Percentiles rank a stretch among this genome's conserved stretches.
These are phyloP conservation scores for Pygoscelis adeliae DNA, from an alignment of 2,113 vertebrate species.

Conservation along the genomic window DNA sequence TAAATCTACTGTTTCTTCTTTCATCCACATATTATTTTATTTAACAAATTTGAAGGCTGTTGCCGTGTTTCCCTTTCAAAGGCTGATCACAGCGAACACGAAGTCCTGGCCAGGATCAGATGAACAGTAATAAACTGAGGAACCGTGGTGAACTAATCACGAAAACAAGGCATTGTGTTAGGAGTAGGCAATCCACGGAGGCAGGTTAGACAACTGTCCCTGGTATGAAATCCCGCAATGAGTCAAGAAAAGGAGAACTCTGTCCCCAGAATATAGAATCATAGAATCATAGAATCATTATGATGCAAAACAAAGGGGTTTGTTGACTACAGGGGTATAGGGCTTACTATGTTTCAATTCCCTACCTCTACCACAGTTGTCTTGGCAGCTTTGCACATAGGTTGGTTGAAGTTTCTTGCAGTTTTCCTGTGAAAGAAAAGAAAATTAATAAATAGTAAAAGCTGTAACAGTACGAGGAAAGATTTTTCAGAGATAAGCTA, in stretches of 20 bases:
- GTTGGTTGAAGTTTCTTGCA: slow-evolving; percentile 95
- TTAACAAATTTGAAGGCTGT: background rate
- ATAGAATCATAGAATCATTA: no score
- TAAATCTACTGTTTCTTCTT: background rate
- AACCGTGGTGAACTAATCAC: background rate
- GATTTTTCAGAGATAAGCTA: background rate
- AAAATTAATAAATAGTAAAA: background rate
- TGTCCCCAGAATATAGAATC: background rate
- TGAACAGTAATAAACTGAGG: background rate
- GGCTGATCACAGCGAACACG: rapidly evolving
- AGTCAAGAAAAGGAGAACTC: background rate
- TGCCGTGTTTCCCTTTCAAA: background rate
- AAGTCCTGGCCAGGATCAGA: background rate
- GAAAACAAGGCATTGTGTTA: background rate
- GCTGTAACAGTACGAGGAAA: background rate
- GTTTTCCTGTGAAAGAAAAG: slow-evolving; percentile 84
- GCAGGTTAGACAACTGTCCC: background rate
- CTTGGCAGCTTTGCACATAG: slow-evolving; percentile 97
- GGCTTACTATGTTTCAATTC: background rate
- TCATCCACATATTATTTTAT: background rate
- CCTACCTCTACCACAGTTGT: slow-evolving; percentile 94
- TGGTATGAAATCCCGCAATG: background rate
- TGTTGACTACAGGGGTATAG: background rate
- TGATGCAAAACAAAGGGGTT: rapidly evolving
- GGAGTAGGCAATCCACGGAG: background rate